Evolutionary conservation across 2,797 vertebrate genomes (phyloP).

Genomic region (Sebastes flavidus): DNA sequence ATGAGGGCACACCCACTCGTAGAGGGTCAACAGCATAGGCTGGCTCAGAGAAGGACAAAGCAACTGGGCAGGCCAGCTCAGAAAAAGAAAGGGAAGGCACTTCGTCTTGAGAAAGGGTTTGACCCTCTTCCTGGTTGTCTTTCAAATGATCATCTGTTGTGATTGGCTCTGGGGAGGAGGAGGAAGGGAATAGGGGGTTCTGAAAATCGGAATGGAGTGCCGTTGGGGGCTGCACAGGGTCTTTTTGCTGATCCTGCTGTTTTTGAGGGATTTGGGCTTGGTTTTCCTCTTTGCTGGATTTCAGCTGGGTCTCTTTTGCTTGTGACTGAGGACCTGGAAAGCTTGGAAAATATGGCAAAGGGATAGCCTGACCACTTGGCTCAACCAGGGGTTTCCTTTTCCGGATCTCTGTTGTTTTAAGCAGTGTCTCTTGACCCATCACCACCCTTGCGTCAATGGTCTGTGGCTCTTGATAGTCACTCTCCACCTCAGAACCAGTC

Average conservation of each 20-base stretch:
- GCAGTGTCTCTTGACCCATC: constrained; percentile 92
- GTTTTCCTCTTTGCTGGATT: constrained; percentile 65
- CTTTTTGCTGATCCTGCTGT: constrained; percentile 61
- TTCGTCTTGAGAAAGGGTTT: constrained; percentile 85
- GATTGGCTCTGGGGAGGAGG: constrained; percentile 56
- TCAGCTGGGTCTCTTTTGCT: constrained; percentile 57
- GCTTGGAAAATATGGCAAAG: constrained; percentile 46
- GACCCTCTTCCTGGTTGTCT: constrained; percentile 66
- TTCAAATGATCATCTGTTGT: constrained; percentile 58
- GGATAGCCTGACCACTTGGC: constrained; percentile 48
- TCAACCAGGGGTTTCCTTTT: constrained; percentile 49
- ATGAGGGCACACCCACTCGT: constrained; percentile 74
- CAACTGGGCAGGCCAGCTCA: constrained; percentile 78
- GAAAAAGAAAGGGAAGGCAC: constrained; percentile 89
- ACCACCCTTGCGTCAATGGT: constrained; percentile 90
- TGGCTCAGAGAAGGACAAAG: constrained; percentile 85
- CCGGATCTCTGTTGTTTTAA: constrained; percentile 77
- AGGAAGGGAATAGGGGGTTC: constrained; percentile 24
- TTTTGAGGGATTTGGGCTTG: constrained; percentile 40
- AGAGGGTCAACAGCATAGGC: constrained; percentile 80
- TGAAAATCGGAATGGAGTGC: constrained; percentile 39
- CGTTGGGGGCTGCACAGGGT: constrained; percentile 30
- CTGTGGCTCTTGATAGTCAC: constrained; percentile 83
- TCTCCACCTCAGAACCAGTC: constrained; percentile 83
- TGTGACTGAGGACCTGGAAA: constrained; percentile 57